Conservation (phyloP, 2,797 vertebrate species). For the Sardinella longiceps region DNA sequence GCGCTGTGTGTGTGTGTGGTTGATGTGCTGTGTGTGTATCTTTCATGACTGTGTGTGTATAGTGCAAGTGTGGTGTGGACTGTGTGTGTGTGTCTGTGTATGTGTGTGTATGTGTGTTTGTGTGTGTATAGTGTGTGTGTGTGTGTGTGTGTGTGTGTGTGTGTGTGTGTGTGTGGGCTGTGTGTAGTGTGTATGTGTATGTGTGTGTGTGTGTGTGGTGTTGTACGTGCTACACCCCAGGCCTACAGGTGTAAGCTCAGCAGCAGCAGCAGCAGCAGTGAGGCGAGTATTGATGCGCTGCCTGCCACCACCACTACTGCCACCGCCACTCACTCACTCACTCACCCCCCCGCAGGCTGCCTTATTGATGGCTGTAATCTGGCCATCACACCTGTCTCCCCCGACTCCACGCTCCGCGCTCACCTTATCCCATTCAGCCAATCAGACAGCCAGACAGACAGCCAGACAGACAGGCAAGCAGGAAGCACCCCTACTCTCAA, state of each 20-base stretch:
- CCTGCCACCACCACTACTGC: neutral
- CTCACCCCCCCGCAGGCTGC: conserved; percentile 35
- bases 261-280: neutral
- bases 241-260: neutral
- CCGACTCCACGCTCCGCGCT: conserved; percentile 32
- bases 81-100: neutral
- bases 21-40: neutral
- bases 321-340: neutral
- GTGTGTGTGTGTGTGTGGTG: conserved; percentile 9
- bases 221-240: neutral
- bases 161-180: neutral
- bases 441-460: neutral
- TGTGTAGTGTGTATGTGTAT: neutral
- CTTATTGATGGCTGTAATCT: conserved; percentile 45
- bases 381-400: conserved; percentile 34
- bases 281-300: conserved; percentile 32
- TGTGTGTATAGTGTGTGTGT: neutral
- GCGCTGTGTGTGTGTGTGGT: neutral
- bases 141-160: neutral
- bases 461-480: neutral
- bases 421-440: conserved; percentile 34
- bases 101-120: neutral
- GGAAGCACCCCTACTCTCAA: too few relatives aligned
- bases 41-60: neutral
- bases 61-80: neutral